phyloP scores from a whole-genome alignment of 2,797 vertebrate genomes.

The Cyclura pinguis region DNA sequence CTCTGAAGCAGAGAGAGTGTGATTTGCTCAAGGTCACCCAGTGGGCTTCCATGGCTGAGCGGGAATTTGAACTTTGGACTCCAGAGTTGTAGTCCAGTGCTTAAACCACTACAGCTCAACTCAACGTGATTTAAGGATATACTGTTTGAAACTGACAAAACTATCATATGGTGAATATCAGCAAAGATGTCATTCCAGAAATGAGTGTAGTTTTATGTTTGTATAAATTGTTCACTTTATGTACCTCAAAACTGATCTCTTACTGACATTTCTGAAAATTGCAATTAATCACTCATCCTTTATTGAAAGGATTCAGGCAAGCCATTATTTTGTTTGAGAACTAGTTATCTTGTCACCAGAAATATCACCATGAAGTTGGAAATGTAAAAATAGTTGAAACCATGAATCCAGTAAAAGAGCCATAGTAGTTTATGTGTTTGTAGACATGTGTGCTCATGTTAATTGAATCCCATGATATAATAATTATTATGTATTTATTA shows the following conservation, averaged over 20 bases:
- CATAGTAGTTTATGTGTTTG: conserved; percentile 24
- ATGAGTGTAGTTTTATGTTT: background rate
- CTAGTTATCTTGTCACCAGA: conserved; percentile 2
- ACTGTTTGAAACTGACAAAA: background rate
- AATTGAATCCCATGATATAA: conserved; percentile 19
- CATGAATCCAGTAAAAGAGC: conserved; percentile 39
- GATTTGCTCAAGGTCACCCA: too few relatives aligned
- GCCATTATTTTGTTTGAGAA: background rate
- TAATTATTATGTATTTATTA: too few relatives aligned
- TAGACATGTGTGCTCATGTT: background rate
- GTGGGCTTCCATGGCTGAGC: too few relatives aligned
- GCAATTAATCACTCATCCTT: background rate
- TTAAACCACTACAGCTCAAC: background rate
- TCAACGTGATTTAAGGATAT: background rate
- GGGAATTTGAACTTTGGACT: too few relatives aligned
- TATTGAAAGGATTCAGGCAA: background rate
- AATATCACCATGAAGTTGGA: conserved; percentile 19
- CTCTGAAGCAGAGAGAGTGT: too few relatives aligned
- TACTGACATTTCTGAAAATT: background rate
- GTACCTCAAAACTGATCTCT: background rate
- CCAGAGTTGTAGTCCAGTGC: too few relatives aligned
- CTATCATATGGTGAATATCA: background rate
- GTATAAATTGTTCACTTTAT: background rate
- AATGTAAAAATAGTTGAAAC: conserved; percentile 43
- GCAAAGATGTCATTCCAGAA: background rate